Conservation (phyloP, 2,113 vertebrate species). For the Dromaius novaehollandiae region DNA sequence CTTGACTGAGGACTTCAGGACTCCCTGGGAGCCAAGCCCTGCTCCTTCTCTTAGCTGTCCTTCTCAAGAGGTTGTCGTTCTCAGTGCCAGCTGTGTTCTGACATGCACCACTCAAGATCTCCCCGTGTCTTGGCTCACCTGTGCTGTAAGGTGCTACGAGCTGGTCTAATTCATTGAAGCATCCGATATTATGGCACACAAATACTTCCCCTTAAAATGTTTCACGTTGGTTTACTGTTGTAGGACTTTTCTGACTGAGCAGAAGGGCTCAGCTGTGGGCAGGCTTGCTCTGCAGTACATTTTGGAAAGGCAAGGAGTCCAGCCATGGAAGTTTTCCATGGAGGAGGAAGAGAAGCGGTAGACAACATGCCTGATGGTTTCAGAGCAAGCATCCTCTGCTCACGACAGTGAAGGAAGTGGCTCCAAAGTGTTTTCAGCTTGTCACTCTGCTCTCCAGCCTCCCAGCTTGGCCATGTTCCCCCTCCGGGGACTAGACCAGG, state of each 20-base stretch:
- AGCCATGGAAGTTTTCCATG: no score
- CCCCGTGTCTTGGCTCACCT: no score
- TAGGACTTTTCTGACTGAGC: not conserved
- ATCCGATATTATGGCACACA: not conserved
- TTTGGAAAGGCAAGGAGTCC: no score
- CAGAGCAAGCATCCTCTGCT: not conserved
- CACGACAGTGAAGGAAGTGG: not conserved
- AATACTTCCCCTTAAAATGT: not conserved
- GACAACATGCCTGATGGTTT: not conserved
- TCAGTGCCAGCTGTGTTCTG: not conserved
- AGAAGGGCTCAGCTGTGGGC: no score
- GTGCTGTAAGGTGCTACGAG: not conserved
- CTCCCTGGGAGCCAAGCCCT: not conserved
- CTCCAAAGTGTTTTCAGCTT: not conserved
- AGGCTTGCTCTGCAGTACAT: no score
- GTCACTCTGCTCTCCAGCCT: not conserved
- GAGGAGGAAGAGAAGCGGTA: not conserved
- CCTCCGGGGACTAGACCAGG: not conserved
- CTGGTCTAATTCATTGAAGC: not conserved
- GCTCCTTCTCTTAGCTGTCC: not conserved
- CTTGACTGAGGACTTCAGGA: not conserved
- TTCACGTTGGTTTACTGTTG: not conserved
- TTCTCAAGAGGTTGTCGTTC: not conserved
- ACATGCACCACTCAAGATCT: not conserved
- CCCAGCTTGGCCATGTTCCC: no score